Evolutionary conservation across 2,888 invertebrate genomes (phyloP), one percentile per base, ranked within the genome.

Genomic region (Nebria salina): DNA sequence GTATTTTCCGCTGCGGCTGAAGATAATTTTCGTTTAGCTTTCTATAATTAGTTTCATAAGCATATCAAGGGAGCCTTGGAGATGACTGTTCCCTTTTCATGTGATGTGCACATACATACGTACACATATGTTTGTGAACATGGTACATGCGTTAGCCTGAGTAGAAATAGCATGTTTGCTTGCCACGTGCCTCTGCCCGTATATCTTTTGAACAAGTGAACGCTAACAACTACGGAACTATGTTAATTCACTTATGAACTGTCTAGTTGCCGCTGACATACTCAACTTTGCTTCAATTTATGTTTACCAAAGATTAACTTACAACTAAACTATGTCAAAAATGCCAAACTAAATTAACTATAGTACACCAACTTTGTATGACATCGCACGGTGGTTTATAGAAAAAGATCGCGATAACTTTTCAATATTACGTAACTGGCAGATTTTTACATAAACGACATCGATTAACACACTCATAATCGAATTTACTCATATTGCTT

Each of bases 191-290:
- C 41, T 42, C 54, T 76, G 66, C 68, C 43, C 43, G 68, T 68
- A 20, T 20, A 76, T 76, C 76, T 68, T 76, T 76, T 76, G 76
- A 76, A 70, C 76, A 68, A 15, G 15, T 15, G 68, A 68, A 68
- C 68, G 25, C 83, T 84, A 85, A 85, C 84, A 84, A 84, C 85
- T 85, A 85, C 87, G 86, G 86, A 87, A 87, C 86, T 87, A 87
- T 86, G 86, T 87, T 87, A 87, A 87, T 87, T 87, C 87, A 87
- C 86, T 87, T 86, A 87, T 86, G 86, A 87, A 87, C 76, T 76
- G 68, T 76, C 76, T 70, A 15, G 68, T 20, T 68, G 68, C n/a
- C n/a, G 20, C 68, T 68, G 20, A 26, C 68, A 68, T 26, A 25
- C 26, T 68, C 68, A 43, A 43, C 66, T 26, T 26, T 68, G 68